phyloP scores from a whole-genome alignment of 2,888 invertebrate species.

The Tetrapedia diversipes region DNA sequence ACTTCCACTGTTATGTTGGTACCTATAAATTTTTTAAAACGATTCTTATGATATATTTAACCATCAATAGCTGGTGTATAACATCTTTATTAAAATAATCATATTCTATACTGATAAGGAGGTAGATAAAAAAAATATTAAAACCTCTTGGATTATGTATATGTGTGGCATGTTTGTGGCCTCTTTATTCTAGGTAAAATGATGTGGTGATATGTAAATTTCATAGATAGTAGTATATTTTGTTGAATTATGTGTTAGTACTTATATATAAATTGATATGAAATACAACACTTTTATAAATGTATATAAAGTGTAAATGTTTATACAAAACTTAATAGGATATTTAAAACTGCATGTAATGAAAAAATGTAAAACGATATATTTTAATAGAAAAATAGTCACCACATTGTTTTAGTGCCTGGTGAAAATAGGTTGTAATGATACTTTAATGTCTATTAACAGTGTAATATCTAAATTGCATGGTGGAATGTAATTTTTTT shows the following conservation, averaged over 20 bases:
- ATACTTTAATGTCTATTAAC: constrained; percentile 56
- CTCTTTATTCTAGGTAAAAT: constrained; percentile 46
- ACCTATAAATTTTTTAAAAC: constrained; percentile 45
- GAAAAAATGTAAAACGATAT: not conserved
- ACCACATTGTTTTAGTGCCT: constrained; percentile 46
- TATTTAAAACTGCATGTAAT: not conserved
- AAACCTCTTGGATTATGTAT: constrained; percentile 50
- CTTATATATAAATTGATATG: constrained; percentile 1
- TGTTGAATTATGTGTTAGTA: not conserved
- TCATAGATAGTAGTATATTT: constrained; percentile 1
- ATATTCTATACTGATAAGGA: constrained; percentile 41
- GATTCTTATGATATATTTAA: constrained; percentile 52
- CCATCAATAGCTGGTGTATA: constrained; percentile 54
- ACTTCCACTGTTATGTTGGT: constrained; percentile 5
- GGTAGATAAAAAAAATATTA: constrained; percentile 40
- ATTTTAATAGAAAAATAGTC: not conserved
- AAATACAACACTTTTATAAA: not conserved
- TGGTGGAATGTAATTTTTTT: constrained; percentile 49
- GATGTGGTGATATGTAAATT: constrained; percentile 44
- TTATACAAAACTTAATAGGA: not conserved
- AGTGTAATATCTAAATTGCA: constrained; percentile 55
- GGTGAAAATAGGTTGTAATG: constrained; percentile 44
- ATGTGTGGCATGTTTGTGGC: constrained; percentile 57
- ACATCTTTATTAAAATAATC: constrained; percentile 51
- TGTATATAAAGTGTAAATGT: not conserved